Percentiles rank a stretch among this genome's conserved stretches.
phyloP scores from a whole-genome alignment of 2,113 vertebrate genomes.

The Chascanopsetta lugubris region DNA sequence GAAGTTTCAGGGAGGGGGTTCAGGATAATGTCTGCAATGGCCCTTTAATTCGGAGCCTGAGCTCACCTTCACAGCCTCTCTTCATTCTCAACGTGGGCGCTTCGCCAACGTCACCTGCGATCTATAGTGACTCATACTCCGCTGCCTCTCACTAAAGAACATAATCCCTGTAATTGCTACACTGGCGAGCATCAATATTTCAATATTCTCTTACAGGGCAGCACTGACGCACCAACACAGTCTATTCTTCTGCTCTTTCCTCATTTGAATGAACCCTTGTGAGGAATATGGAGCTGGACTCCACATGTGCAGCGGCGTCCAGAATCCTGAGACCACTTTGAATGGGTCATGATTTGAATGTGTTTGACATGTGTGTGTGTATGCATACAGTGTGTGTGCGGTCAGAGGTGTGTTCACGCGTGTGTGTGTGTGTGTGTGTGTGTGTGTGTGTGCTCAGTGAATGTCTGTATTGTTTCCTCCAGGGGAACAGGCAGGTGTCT shows the following conservation, averaged over 20 bases:
- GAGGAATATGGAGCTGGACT: conserved; percentile 46
- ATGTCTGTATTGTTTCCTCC: conserved; percentile 45
- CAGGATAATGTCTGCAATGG: conserved; percentile 22
- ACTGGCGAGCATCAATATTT: conserved; percentile 32
- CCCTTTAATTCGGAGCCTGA: conserved; percentile 38
- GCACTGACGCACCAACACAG: conserved; percentile 15
- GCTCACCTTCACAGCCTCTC: conserved; percentile 26
- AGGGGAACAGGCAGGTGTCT: conserved; percentile 56
- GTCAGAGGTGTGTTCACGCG: too few species aligned
- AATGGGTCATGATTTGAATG: conserved; percentile 47
- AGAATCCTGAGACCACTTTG: conserved; percentile 1
- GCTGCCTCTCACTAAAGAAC: conserved; percentile 26
- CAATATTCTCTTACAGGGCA: conserved; percentile 15
- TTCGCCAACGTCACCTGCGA: conserved; percentile 45
- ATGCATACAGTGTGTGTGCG: conserved; percentile 13
- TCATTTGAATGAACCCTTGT: conserved; percentile 44
- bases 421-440: conserved; percentile 37
- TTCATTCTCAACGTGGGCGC: conserved; percentile 46
- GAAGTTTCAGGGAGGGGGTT: background rate
- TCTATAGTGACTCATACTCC: conserved; percentile 23
- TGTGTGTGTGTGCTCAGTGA: conserved; percentile 36
- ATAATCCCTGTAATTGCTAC: conserved; percentile 43
- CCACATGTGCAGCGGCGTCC: background rate
- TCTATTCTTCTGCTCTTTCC: conserved; percentile 17
- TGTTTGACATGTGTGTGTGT: conserved; percentile 15